Percentiles rank a stretch among this genome's conserved stretches.
Conservation (phyloP, 2,888 invertebrate species). For the Pimpla rufipes region DNA sequence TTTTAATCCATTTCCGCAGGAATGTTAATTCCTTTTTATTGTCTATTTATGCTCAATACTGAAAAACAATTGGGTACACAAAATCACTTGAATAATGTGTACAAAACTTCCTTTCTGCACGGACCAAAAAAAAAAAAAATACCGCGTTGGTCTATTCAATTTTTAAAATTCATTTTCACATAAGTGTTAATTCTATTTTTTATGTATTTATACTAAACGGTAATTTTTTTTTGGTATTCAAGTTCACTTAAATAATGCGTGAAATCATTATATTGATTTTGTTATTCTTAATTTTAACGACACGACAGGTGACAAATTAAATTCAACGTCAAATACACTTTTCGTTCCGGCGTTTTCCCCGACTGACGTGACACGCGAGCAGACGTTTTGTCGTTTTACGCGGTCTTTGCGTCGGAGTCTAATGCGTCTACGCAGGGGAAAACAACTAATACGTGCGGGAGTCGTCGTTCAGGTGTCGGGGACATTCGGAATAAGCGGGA, state of each 20-base stretch:
- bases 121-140: not conserved
- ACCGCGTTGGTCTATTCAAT: not conserved
- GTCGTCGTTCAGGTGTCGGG: constrained; percentile 50
- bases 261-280: not conserved
- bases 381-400: constrained; percentile 47
- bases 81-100: too few relatives aligned
- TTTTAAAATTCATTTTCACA: too few relatives aligned
- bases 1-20: too few relatives aligned
- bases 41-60: too few relatives aligned
- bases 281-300: not conserved
- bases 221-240: not conserved
- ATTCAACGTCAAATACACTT: constrained; percentile 34
- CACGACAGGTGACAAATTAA: constrained; percentile 23
- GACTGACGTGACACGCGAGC: constrained; percentile 22
- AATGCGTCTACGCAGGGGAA: constrained; percentile 47
- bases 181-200: too few relatives aligned
- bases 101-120: too few relatives aligned
- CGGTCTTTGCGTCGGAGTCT: constrained; percentile 47
- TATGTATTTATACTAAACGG: too few relatives aligned
- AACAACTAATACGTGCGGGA: constrained; percentile 34
- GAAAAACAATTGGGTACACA: too few relatives aligned
- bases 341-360: not conserved
- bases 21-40: too few relatives aligned
- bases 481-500: constrained; percentile 47
- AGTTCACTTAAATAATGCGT: not conserved